Evolutionary conservation across 2,797 vertebrate genomes (phyloP).

Genomic region (Astyanax mexicanus): DNA sequence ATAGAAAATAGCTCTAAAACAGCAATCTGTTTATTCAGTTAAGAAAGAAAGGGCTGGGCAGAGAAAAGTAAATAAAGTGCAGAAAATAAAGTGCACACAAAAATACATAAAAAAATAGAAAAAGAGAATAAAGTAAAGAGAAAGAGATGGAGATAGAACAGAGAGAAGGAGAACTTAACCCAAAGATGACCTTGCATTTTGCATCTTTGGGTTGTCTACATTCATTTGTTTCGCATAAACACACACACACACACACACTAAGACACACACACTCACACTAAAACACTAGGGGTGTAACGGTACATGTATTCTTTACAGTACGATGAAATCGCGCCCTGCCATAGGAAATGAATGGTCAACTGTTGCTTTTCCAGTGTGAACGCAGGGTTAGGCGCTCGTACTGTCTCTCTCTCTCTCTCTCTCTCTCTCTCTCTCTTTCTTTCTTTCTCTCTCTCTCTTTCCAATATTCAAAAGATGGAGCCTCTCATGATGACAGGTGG

Average conservation of each 20-base stretch:
- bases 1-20: slow-evolving; percentile 52
- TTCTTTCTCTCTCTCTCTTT: too few relatives aligned
- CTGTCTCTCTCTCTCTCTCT: too few relatives aligned
- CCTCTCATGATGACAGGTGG: too few relatives aligned
- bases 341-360: too few relatives aligned
- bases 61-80: background rate
- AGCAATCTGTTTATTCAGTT: slow-evolving; percentile 63
- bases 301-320: too few relatives aligned
- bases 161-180: background rate
- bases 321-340: too few relatives aligned
- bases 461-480: too few relatives aligned
- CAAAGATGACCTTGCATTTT: background rate
- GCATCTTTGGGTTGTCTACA: background rate
- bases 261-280: slow-evolving; percentile 36
- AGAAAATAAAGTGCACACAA: background rate
- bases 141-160: background rate
- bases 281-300: too few relatives aligned
- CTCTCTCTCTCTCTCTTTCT: too few relatives aligned
- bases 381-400: too few relatives aligned
- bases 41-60: slow-evolving; percentile 4
- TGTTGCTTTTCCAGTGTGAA: too few relatives aligned
- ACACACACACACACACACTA: slow-evolving; percentile 33
- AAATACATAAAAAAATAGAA: too few relatives aligned
- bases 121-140: background rate
- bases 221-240: background rate